A percentile compares a stretch with the other conserved stretches of the same genome.
Conservation (phyloP, 2,888 invertebrate genomes). For the Sarcophaga carnaria region DNA sequence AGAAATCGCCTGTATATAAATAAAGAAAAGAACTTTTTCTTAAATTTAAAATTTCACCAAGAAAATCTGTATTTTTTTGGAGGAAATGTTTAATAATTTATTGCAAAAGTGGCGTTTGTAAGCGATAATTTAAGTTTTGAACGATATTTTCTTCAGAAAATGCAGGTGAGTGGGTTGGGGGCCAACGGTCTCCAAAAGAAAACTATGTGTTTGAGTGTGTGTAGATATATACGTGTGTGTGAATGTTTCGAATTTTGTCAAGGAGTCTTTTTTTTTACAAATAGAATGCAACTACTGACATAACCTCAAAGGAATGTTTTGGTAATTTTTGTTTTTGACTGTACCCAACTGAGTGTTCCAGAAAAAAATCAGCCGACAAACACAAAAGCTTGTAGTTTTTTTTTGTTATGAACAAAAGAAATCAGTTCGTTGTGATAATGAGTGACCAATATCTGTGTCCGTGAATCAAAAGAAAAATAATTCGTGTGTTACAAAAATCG, state of each 20-base stretch:
- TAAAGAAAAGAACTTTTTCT: slow-evolving; percentile 32
- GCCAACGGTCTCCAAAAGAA: not conserved
- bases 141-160: slow-evolving; percentile 81
- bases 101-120: slow-evolving; percentile 81
- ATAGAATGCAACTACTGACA: slow-evolving; percentile 31
- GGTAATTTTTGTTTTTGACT: not conserved
- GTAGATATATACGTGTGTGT: not conserved
- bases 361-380: no score
- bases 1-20: slow-evolving; percentile 18
- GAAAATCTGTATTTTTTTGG: slow-evolving; percentile 70
- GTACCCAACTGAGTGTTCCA: no score
- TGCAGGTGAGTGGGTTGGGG: slow-evolving; percentile 76
- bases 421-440: no score
- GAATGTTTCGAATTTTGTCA: not conserved
- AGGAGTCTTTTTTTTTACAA: not conserved
- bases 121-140: slow-evolving; percentile 81
- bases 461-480: no score
- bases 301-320: slow-evolving; percentile 35
- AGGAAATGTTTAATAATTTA: slow-evolving; percentile 75
- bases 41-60: slow-evolving; percentile 63
- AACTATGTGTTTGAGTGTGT: not conserved
- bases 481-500: not conserved
- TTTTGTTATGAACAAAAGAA: no score
- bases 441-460: no score
- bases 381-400: no score